Percentiles rank a stretch among this genome's conserved stretches.
Evolutionary conservation across 2,888 invertebrate species (phyloP).

Genomic region (Acrobasis consociella): DNA sequence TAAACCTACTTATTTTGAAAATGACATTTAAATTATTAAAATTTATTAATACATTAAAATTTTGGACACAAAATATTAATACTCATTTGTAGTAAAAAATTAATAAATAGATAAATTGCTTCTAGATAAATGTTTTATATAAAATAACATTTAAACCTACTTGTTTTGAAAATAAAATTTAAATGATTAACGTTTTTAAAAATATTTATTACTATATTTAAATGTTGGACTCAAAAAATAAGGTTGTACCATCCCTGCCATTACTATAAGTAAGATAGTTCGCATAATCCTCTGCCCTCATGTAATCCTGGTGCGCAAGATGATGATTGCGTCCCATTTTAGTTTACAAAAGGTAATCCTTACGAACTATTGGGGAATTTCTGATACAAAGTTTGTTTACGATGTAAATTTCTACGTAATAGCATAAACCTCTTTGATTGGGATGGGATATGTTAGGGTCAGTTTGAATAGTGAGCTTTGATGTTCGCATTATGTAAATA

Average conservation of each 20-base stretch:
- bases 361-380: conserved; percentile 74
- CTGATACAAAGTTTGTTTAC: conserved; percentile 73
- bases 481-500: conserved; percentile 27
- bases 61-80: too few relatives aligned
- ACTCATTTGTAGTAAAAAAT: too few relatives aligned
- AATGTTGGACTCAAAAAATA: not conserved
- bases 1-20: too few relatives aligned
- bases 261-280: conserved; percentile 49
- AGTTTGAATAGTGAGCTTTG: conserved; percentile 38
- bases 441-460: conserved; percentile 52
- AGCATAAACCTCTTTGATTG: conserved; percentile 81
- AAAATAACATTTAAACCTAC: too few relatives aligned
- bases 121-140: too few relatives aligned
- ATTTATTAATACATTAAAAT: too few relatives aligned
- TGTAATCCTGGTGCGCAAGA: conserved; percentile 76
- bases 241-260: conserved; percentile 28
- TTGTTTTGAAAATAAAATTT: too few relatives aligned
- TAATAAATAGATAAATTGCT: too few relatives aligned
- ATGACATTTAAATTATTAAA: too few relatives aligned
- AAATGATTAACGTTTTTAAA: too few relatives aligned
- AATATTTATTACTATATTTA: too few relatives aligned
- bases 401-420: conserved; percentile 79
- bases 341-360: conserved; percentile 83
- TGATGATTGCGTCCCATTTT: conserved; percentile 80
- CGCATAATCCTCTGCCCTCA: conserved; percentile 56